Evolutionary conservation across 2,797 vertebrate species (phyloP).

Genomic region (Catamblyrhynchus diadema): DNA sequence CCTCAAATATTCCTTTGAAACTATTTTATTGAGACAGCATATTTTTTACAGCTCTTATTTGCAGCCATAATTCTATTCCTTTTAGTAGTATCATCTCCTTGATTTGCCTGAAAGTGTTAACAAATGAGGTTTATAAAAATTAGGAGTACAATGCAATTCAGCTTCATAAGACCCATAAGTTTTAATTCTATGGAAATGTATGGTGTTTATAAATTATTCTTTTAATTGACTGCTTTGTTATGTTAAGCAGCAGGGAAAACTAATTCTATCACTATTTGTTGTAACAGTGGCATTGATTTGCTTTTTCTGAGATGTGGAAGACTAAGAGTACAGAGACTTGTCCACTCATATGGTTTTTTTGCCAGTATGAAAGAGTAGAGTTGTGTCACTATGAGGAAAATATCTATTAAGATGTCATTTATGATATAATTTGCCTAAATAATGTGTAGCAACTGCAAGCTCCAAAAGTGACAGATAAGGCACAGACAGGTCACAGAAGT

Average conservation of each 20-base stretch:
- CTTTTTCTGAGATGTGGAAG: not conserved
- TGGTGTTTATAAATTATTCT: not conserved
- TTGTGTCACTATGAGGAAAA: slow-evolving; percentile 22
- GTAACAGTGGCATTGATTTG: not conserved
- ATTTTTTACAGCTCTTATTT: not conserved
- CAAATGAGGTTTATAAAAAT: not conserved
- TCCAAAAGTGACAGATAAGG: slow-evolving; percentile 16
- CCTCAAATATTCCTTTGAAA: not conserved
- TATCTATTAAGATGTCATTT: slow-evolving; percentile 58
- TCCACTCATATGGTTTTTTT: slow-evolving; percentile 24
- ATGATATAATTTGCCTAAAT: slow-evolving; percentile 37
- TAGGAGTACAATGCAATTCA: not conserved
- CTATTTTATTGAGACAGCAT: not conserved
- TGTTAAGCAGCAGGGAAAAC: not conserved
- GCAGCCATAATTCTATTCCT: not conserved
- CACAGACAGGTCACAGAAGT: not conserved
- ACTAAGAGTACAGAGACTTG: not conserved
- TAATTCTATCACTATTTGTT: not conserved
- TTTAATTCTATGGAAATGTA: not conserved
- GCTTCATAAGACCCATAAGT: not conserved
- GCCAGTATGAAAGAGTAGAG: not conserved
- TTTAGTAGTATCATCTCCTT: not conserved
- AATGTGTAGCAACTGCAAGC: slow-evolving; percentile 2
- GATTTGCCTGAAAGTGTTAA: not conserved
- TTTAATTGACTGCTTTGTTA: not conserved